A percentile compares a stretch with the other conserved stretches of the same genome.
phyloP scores from a whole-genome alignment of 2,113 vertebrate genomes.

The Phoenicopterus ruber region DNA sequence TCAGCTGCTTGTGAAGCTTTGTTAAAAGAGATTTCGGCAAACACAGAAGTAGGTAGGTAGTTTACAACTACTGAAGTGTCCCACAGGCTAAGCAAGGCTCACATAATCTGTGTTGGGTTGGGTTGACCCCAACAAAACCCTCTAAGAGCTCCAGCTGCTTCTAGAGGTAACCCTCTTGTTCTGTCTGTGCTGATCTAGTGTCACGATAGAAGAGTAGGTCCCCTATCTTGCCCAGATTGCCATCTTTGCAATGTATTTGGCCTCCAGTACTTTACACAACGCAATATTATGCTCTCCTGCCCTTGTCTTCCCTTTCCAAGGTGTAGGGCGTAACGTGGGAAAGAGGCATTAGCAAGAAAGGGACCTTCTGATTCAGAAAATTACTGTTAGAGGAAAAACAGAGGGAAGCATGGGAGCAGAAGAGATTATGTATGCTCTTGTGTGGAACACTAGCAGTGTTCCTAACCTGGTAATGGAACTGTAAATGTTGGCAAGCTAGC shows the following conservation, averaged over 20 bases:
- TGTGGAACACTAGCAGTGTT: background rate
- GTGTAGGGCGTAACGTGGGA: background rate
- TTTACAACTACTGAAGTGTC: background rate
- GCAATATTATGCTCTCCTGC: background rate
- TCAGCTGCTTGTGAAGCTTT: slow-evolving; percentile 85
- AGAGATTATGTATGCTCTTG: background rate
- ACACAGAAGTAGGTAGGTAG: slow-evolving; percentile 82
- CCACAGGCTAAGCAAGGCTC: background rate
- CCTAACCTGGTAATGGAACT: background rate
- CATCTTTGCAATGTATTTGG: background rate
- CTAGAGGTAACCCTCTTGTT: background rate
- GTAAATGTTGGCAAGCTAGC: background rate
- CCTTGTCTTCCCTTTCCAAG: background rate
- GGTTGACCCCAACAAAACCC: background rate
- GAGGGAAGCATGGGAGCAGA: background rate
- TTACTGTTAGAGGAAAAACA: background rate
- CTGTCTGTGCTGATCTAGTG: background rate
- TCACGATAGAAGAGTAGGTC: background rate
- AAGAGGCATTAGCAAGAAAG: background rate
- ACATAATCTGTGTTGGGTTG: background rate
- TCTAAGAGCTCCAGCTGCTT: background rate
- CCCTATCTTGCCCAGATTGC: background rate
- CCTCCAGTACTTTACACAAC: background rate
- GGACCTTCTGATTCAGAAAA: background rate
- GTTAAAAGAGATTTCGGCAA: slow-evolving; percentile 84